A percentile compares a stretch with the other conserved stretches of the same genome.
These are phyloP conservation scores for Peromyscus nudipes DNA, from an alignment of 2,797 vertebrate species.

Conservation along the genomic window DNA sequence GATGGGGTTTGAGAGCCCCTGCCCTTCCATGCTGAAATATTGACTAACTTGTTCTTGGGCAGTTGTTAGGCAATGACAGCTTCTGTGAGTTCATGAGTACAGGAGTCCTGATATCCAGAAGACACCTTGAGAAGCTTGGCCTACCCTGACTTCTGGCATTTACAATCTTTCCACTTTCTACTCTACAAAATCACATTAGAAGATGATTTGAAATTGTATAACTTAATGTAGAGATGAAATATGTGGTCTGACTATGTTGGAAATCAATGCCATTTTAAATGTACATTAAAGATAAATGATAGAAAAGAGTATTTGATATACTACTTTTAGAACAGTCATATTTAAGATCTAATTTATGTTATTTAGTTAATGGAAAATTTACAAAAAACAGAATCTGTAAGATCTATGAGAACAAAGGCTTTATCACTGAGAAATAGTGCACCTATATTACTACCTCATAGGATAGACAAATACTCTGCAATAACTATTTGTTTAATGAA, in stretches of 20 bases:
- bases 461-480: not conserved
- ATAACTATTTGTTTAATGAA: conserved; percentile 11
- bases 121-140: not conserved
- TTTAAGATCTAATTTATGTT: not conserved
- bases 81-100: not conserved
- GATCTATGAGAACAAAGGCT: not conserved
- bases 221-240: not conserved
- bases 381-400: not conserved
- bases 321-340: not conserved
- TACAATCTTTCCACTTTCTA: not conserved
- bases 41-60: not conserved
- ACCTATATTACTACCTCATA: not conserved
- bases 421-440: not conserved
- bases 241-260: not conserved
- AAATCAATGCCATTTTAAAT: not conserved
- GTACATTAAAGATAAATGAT: conserved; percentile 23
- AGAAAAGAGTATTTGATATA: conserved; percentile 11
- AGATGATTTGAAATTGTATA: conserved; percentile 3
- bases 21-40: too few species aligned
- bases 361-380: not conserved
- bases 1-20: not conserved
- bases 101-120: not conserved
- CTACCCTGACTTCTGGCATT: not conserved
- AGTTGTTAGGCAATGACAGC: not conserved
- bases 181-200: not conserved